Evolutionary conservation across 2,113 vertebrate genomes (phyloP).

Genomic region (Solenodon paradoxus): DNA sequence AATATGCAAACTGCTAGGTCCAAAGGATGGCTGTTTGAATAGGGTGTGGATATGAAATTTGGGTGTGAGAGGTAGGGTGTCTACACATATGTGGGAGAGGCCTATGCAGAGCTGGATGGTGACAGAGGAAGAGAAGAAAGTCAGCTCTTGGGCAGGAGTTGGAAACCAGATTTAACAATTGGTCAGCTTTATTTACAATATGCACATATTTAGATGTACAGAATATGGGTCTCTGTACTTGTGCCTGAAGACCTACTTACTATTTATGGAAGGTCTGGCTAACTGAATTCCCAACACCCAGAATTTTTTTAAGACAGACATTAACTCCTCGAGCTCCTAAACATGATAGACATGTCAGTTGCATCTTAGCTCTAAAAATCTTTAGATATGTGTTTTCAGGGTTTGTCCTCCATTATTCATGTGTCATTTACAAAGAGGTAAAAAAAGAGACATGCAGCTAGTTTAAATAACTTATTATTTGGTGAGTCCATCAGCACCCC

Average conservation of each 20-base stretch:
- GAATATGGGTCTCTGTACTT: neutral
- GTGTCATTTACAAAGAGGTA: neutral
- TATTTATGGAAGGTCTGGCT: neutral
- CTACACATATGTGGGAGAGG: neutral
- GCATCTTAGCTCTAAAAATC: neutral
- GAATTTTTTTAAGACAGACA: neutral
- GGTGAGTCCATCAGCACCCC: neutral
- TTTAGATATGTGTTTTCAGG: neutral
- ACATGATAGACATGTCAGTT: neutral
- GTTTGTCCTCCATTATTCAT: neutral
- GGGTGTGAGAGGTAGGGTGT: neutral
- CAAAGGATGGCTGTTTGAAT: neutral
- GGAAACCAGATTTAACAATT: neutral
- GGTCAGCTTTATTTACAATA: neutral
- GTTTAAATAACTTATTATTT: neutral
- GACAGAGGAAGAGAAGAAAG: neutral
- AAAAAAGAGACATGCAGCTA: neutral
- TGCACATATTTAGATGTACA: neutral
- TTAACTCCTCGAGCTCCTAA: neutral
- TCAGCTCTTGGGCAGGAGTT: neutral
- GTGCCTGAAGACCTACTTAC: neutral
- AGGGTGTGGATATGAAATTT: neutral
- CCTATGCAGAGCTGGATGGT: neutral
- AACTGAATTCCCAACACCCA: neutral
- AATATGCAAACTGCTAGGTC: neutral